phyloP scores from a whole-genome alignment of 1,140 invertebrate species.

The Glossosoma conforme region DNA sequence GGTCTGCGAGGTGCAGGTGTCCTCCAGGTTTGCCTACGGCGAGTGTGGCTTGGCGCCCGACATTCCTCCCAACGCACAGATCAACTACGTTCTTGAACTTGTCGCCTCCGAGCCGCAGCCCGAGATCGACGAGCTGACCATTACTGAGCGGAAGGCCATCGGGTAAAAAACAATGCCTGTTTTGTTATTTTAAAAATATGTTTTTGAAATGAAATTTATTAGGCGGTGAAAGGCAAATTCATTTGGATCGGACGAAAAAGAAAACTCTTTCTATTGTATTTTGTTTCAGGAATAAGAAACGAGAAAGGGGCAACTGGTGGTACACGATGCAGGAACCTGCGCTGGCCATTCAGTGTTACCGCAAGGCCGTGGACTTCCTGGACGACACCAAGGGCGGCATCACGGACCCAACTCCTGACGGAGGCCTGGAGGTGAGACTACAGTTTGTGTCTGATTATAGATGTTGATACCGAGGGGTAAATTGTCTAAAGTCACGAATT shows the following conservation, averaged over 20 bases:
- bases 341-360: conserved; percentile 73
- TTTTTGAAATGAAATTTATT: not conserved
- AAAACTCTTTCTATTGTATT: conserved; percentile 7
- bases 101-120: conserved; percentile 54
- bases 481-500: too few species aligned
- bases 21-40: conserved; percentile 67
- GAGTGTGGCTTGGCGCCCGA: conserved; percentile 47
- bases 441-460: too few species aligned
- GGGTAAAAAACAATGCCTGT: conserved; percentile 48
- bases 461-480: too few species aligned
- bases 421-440: conserved; percentile 34
- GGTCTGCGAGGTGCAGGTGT: conserved; percentile 57
- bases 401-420: conserved; percentile 37
- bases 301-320: conserved; percentile 78
- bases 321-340: conserved; percentile 67
- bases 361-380: conserved; percentile 72
- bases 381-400: conserved; percentile 56
- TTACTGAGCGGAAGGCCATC: conserved; percentile 56
- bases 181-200: not conserved
- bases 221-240: not conserved
- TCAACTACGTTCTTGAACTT: conserved; percentile 60
- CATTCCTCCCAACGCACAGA: conserved; percentile 18
- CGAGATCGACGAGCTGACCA: conserved; percentile 54
- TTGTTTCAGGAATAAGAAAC: conserved; percentile 62
- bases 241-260: too few species aligned